Evolutionary conservation across 2,797 vertebrate species (phyloP).

Genomic region (Poecilia velifera): DNA sequence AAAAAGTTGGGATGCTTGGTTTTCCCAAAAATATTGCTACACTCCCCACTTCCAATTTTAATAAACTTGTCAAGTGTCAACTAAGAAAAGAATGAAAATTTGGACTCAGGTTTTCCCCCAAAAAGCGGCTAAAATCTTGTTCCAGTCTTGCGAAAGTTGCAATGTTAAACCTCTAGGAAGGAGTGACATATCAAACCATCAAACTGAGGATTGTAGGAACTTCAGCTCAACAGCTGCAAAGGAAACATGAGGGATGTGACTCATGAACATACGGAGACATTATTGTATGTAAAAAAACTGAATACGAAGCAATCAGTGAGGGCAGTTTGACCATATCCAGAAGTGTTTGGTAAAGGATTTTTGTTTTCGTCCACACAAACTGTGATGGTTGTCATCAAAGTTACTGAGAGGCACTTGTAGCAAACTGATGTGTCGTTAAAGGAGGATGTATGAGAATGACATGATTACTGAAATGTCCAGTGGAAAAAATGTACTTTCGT

Average conservation of each 20-base stretch:
- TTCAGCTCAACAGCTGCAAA: slow-evolving; percentile 65
- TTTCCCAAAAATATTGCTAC: not conserved
- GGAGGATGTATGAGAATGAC: not conserved
- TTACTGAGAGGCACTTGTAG: not conserved
- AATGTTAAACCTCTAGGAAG: not conserved
- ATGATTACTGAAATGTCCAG: not conserved
- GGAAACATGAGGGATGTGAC: slow-evolving; percentile 61
- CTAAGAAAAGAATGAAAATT: not conserved
- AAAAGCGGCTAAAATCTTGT: not conserved
- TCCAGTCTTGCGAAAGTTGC: not conserved
- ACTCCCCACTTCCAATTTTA: not conserved
- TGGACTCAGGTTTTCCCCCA: not conserved
- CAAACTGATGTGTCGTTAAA: not conserved
- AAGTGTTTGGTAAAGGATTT: not conserved
- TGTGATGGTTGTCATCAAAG: not conserved
- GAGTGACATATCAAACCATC: slow-evolving; percentile 33
- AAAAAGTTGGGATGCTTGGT: not conserved
- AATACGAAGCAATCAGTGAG: slow-evolving; percentile 41
- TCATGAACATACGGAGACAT: slow-evolving; percentile 40
- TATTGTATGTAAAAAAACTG: slow-evolving; percentile 18
- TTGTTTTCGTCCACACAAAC: not conserved
- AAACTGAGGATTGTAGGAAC: slow-evolving; percentile 23
- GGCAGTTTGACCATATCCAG: slow-evolving; percentile 13
- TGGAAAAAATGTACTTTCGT: not conserved
- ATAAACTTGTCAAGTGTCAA: not conserved